A percentile compares a stretch with the other conserved stretches of the same genome.
Conservation (phyloP, 2,113 vertebrate genomes). For the Zosterops japonicus region DNA sequence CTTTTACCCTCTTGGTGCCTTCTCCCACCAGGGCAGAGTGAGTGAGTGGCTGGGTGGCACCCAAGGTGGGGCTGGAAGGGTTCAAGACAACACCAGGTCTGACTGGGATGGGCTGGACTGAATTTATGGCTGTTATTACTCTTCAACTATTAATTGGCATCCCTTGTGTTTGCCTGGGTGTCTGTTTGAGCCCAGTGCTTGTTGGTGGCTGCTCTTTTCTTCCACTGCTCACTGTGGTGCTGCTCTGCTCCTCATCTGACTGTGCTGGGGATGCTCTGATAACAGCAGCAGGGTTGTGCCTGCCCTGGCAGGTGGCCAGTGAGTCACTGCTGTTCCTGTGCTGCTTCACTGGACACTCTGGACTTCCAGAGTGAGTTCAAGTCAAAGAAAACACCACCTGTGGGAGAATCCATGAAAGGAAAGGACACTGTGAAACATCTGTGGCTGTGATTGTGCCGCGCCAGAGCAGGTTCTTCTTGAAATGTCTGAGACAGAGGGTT, state of each 20-base stretch:
- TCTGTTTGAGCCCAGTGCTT: neutral
- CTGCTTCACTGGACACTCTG: neutral
- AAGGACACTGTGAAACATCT: neutral
- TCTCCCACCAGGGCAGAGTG: neutral
- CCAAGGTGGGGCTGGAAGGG: neutral
- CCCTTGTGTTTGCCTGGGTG: neutral
- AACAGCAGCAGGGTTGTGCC: neutral
- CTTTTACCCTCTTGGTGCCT: neutral
- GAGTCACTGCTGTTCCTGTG: neutral
- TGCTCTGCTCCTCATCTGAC: neutral
- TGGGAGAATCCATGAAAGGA: rapidly evolving
- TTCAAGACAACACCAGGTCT: neutral
- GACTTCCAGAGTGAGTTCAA: neutral
- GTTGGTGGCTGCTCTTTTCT: neutral
- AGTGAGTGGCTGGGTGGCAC: neutral
- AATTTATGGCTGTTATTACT: neutral
- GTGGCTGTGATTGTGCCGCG: neutral
- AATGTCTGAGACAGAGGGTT: rapidly evolving
- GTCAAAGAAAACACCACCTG: neutral
- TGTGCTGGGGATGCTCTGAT: neutral
- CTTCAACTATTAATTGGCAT: neutral
- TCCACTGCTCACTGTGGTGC: neutral
- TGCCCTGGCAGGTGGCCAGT: neutral
- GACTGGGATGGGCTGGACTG: neutral
- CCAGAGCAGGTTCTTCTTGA: neutral